A percentile compares a stretch with the other conserved stretches of the same genome.
Conservation (phyloP, 2,797 vertebrate species). For the Crax fasciolata region DNA sequence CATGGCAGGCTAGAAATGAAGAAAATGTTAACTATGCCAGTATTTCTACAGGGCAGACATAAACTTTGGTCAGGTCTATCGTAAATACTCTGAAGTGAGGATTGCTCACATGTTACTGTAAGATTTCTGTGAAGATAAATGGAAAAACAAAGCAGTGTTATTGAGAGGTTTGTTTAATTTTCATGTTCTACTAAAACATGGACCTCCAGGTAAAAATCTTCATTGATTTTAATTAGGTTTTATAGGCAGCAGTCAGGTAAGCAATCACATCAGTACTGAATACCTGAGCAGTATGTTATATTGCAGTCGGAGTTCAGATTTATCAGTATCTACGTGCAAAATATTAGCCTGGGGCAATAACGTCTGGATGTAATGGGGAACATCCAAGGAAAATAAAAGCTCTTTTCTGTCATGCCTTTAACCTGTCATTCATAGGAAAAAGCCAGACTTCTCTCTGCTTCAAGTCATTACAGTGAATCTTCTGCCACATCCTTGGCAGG, state of each 20-base stretch:
- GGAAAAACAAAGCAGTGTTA: not conserved
- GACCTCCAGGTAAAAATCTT: constrained; percentile 36
- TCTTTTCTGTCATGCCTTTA: constrained; percentile 23
- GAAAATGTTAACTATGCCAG: constrained; percentile 38
- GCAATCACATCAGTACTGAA: not conserved
- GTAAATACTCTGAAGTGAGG: not conserved
- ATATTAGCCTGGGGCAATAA: not conserved
- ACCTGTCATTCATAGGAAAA: not conserved
- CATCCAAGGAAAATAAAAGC: constrained; percentile 14
- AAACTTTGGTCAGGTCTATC: not conserved
- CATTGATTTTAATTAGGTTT: constrained; percentile 66
- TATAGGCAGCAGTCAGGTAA: constrained; percentile 9
- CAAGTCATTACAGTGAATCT: not conserved
- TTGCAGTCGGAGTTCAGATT: constrained; percentile 17
- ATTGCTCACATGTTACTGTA: not conserved
- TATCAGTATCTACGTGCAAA: not conserved
- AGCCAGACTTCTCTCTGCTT: not conserved
- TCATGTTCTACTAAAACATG: constrained; percentile 33
- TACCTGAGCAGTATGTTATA: not conserved
- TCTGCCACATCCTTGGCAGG: not conserved
- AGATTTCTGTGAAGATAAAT: constrained; percentile 19
- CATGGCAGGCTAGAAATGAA: not conserved
- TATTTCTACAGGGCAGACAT: not conserved
- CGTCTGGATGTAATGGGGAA: not conserved
- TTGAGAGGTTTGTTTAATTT: constrained; percentile 20